Conservation (phyloP, 2,797 vertebrate genomes). For the Neosilurus hyrtlii region DNA sequence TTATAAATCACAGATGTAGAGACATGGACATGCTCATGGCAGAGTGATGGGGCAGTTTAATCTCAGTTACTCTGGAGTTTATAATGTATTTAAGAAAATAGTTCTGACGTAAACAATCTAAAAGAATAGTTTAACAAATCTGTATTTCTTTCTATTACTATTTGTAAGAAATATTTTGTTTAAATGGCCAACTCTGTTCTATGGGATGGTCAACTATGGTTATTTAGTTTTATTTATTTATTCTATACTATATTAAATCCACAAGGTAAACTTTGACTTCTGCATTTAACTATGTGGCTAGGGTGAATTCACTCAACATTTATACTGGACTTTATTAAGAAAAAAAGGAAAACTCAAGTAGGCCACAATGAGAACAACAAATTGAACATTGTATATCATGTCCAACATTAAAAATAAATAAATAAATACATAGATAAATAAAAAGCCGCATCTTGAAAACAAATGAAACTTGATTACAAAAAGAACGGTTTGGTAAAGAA, state of each 20-base stretch:
- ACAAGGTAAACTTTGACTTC: too few relatives aligned
- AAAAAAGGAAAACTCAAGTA: not conserved
- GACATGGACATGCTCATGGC: not conserved
- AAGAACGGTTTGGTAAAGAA: too few relatives aligned
- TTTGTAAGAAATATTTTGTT: not conserved
- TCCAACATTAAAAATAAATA: too few relatives aligned
- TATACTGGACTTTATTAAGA: not conserved
- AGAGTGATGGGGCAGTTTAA: constrained; percentile 9
- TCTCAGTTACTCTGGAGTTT: not conserved
- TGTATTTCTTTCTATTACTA: too few relatives aligned
- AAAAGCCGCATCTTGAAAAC: too few relatives aligned
- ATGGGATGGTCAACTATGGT: not conserved
- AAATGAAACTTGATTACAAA: too few relatives aligned
- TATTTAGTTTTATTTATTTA: too few relatives aligned
- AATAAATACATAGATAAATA: too few relatives aligned
- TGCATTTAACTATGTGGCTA: not conserved
- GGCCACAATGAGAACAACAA: not conserved
- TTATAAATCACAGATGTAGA: constrained; percentile 33
- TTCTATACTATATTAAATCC: too few relatives aligned
- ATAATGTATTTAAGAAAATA: not conserved
- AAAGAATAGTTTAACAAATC: not conserved
- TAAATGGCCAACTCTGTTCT: not conserved
- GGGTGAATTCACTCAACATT: not conserved
- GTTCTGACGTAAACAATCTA: not conserved
- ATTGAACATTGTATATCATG: too few relatives aligned